Conservation (phyloP, 2,797 vertebrate species). For the Perdix hodgsoniae region DNA sequence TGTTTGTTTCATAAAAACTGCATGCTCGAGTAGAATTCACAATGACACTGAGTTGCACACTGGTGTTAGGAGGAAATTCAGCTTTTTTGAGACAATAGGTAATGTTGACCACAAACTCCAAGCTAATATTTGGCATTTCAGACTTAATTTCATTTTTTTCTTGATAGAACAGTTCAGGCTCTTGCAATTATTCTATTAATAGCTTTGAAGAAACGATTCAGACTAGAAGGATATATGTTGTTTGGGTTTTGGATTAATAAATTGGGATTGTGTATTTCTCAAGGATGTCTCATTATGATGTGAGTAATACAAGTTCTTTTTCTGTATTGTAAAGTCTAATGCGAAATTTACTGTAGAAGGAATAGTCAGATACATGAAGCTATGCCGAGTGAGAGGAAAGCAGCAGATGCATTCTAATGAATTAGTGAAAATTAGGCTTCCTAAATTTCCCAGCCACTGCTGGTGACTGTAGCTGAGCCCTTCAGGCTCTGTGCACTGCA, state of each 20-base stretch:
- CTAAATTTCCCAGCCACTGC: neutral
- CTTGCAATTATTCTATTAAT: neutral
- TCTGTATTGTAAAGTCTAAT: neutral
- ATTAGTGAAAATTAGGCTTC: neutral
- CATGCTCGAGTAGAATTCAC: neutral
- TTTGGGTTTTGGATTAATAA: neutral
- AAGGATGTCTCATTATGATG: neutral
- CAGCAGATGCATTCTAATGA: neutral
- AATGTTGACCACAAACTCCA: neutral
- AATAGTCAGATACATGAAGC: neutral
- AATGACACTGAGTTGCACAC: neutral
- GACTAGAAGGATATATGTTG: neutral
- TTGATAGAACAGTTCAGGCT: neutral
- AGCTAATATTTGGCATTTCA: neutral
- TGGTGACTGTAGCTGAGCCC: neutral
- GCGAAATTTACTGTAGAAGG: neutral
- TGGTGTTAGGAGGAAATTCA: neutral
- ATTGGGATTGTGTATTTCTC: fast-evolving
- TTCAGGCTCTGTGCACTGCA: neutral
- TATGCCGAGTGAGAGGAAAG: neutral
- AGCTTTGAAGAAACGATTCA: neutral
- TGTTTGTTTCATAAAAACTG: neutral
- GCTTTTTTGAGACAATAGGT: neutral
- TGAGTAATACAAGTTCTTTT: neutral
- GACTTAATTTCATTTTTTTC: neutral